Conservation (phyloP, 2,888 invertebrate species). For the Aphrophora alni region DNA sequence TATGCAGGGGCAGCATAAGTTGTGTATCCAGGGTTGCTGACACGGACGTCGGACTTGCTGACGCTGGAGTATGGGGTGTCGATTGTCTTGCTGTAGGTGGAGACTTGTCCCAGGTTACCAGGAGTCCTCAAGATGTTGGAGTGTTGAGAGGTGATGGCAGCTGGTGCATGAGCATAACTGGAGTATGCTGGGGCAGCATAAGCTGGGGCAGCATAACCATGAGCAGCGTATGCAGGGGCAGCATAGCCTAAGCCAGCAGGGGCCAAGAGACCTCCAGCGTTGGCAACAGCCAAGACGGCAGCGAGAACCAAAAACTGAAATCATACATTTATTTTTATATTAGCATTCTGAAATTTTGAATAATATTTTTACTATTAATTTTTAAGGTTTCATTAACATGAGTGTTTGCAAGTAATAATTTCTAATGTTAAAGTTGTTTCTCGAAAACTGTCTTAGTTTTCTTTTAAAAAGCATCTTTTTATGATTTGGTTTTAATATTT, state of each 20-base stretch:
- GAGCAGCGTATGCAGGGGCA: constrained; percentile 61
- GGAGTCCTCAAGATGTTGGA: constrained; percentile 67
- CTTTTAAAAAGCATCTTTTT: no score
- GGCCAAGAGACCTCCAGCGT: constrained; percentile 25
- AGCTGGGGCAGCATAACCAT: constrained; percentile 62
- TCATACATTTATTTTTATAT: constrained; percentile 40
- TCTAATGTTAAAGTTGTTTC: no score
- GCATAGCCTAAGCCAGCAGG: constrained; percentile 57
- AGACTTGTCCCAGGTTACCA: constrained; percentile 69
- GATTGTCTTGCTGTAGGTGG: constrained; percentile 65
- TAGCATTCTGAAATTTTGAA: neutral
- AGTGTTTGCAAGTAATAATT: no score
- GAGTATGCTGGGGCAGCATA: constrained; percentile 60
- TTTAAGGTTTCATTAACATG: no score
- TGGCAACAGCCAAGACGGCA: constrained; percentile 42
- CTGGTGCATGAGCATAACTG: constrained; percentile 58
- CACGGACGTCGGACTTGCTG: constrained; percentile 71
- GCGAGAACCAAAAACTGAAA: constrained; percentile 38
- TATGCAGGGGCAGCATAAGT: constrained; percentile 55
- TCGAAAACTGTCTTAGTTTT: no score
- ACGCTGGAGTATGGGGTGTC: constrained; percentile 68
- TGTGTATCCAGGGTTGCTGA: constrained; percentile 65
- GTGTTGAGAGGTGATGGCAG: constrained; percentile 63
- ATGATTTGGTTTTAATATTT: no score
- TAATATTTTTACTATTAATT: no score